Evolutionary conservation across 92 coral and sea anemone species (phyloP), one percentile per base, ranked within the genome.

Genomic region (Phymanthus crucifer): DNA sequence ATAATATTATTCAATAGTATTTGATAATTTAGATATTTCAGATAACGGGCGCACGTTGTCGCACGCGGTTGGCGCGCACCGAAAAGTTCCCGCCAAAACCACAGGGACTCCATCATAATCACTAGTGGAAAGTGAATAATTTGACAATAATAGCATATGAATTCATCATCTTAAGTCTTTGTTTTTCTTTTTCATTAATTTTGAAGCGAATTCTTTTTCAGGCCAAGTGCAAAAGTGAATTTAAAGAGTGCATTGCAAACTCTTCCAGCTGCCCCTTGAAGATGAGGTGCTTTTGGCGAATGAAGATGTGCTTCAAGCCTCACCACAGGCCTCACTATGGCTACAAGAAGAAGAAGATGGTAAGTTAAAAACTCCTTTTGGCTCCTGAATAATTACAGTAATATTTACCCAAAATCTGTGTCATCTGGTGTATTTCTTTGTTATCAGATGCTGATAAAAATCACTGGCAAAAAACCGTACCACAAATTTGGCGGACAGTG

Each of bases 241-340:
- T 77, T 24, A 1, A 77, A 0, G 38, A 37, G 17, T 77, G 80
- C 72, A 65, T 64, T 47, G 57, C 61, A 38, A 33, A 77, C 3
- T 27, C 80, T 6, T 54, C 48, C 19, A 17, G 54, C 32, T 77
- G 80, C 27, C 80, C 69, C 5, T 31, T 58, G 58, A 77, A 77
- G 37, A 8, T 77, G 72, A 64, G 34, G 24, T 77, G 80, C 38
- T 77, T 57, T 43, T 57, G 80, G 71, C 32, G 69, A 2, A 77
- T 77, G 80, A 77, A 77, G 57, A 77, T 58, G 52, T 77, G 80
- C 58, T 35, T 77, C 71, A 77, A 33, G 64, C 17, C 65, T 1
- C 80, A 23, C 36, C 71, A 52, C 7, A 23, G 34, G 27, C 68
- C 14, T 11, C 32, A 10, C 29, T 13, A 19, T 54, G 64, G 64